Evolutionary conservation across 2,113 vertebrate species (phyloP).

Genomic region (Acrocephalus kingi): DNA sequence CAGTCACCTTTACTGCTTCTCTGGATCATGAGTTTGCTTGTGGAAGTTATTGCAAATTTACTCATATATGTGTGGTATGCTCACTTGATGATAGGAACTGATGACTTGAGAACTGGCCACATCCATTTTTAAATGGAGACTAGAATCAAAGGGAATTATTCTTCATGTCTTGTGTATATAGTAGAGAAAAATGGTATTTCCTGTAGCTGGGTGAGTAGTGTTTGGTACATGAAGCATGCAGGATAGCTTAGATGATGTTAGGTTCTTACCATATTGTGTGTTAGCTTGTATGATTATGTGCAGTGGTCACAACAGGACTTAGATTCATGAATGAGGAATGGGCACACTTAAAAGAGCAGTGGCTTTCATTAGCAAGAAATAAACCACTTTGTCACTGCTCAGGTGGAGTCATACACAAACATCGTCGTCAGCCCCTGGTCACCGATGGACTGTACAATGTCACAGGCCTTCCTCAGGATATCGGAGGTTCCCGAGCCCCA

Average conservation of each 20-base stretch:
- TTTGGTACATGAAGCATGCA: background rate
- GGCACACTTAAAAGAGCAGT: background rate
- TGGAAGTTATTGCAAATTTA: background rate
- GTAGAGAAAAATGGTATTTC: background rate
- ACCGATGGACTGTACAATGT: conserved; percentile 72
- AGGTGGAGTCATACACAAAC: conserved; percentile 77
- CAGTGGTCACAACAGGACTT: background rate
- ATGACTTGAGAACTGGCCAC: background rate
- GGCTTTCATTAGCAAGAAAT: background rate
- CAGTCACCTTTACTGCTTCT: background rate
- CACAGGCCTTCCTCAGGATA: conserved; percentile 63
- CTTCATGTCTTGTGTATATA: background rate
- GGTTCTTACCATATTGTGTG: background rate
- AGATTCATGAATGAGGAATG: background rate
- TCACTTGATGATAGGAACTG: background rate
- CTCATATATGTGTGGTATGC: background rate
- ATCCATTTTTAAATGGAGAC: background rate
- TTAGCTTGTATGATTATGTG: background rate
- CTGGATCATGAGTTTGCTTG: background rate
- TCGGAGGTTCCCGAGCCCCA: conserved; percentile 78
- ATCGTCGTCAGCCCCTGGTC: conserved; percentile 81
- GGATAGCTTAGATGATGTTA: background rate
- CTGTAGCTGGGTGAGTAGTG: background rate
- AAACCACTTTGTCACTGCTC: background rate
- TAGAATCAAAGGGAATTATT: background rate